These are phyloP conservation scores for Sturnira hondurensis DNA, from an alignment of 2,113 vertebrate genomes.

Conservation along the genomic window DNA sequence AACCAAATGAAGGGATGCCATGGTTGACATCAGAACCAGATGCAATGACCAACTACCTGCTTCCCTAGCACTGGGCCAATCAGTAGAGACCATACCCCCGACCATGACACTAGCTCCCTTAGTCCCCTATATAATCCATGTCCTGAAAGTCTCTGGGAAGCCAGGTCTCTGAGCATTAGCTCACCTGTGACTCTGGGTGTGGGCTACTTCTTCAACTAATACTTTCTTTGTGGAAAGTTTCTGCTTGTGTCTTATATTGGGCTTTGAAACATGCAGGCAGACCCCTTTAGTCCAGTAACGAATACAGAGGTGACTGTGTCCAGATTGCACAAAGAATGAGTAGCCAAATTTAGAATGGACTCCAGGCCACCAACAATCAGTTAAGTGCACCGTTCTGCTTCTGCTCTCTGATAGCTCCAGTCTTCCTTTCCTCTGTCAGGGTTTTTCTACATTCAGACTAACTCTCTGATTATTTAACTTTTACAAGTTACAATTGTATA, in stretches of 20 bases:
- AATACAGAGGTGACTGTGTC: background rate
- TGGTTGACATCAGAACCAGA: background rate
- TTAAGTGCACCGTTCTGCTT: background rate
- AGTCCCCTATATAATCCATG: background rate
- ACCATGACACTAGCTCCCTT: background rate
- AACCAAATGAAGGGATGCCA: background rate
- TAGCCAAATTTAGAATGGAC: background rate
- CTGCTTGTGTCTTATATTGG: background rate
- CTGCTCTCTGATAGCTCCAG: background rate
- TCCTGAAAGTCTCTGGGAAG: background rate
- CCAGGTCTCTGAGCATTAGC: background rate
- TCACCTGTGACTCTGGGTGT: background rate
- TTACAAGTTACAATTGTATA: background rate
- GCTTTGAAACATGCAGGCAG: background rate
- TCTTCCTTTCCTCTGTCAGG: background rate
- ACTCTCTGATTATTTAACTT: background rate
- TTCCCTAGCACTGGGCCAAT: background rate
- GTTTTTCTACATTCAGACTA: background rate
- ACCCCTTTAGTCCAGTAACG: background rate
- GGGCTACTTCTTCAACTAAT: background rate
- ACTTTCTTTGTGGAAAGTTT: background rate
- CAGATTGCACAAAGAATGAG: background rate
- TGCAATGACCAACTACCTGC: background rate
- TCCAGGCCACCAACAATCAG: background rate
- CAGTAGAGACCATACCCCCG: background rate